These are phyloP conservation scores for Eulemur albifrons DNA, from an alignment of 2,797 vertebrate genomes.

Conservation along the genomic window DNA sequence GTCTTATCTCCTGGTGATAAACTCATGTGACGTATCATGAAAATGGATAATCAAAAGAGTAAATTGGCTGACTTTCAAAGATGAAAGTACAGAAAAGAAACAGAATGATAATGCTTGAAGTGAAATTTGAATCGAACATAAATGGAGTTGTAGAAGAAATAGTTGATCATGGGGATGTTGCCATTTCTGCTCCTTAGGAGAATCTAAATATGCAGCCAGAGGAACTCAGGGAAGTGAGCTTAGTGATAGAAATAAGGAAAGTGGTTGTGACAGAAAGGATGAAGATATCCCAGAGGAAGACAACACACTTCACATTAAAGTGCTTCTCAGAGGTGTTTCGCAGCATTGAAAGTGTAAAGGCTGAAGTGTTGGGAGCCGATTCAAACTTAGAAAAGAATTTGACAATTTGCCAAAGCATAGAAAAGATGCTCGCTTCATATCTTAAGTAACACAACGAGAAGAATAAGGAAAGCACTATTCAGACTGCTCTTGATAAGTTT, in stretches of 20 bases:
- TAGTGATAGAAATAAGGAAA: background rate
- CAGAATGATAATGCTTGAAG: background rate
- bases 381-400: background rate
- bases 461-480: background rate
- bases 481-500: background rate
- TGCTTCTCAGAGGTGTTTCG: background rate
- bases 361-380: background rate
- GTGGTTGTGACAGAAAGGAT: background rate
- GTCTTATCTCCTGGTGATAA: background rate
- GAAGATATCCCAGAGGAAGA: background rate
- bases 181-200: background rate
- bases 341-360: background rate
- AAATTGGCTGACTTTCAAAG: background rate
- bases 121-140: background rate
- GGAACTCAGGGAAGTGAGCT: background rate
- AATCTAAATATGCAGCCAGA: background rate
- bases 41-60: background rate
- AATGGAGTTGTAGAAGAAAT: background rate
- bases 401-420: background rate
- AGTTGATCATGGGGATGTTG: background rate
- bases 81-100: conserved; percentile 4
- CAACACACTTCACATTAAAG: background rate
- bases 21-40: background rate
- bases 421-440: background rate
- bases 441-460: background rate